phyloP scores from a whole-genome alignment of 2,888 invertebrate genomes.

The Sarcophaga variegata region DNA sequence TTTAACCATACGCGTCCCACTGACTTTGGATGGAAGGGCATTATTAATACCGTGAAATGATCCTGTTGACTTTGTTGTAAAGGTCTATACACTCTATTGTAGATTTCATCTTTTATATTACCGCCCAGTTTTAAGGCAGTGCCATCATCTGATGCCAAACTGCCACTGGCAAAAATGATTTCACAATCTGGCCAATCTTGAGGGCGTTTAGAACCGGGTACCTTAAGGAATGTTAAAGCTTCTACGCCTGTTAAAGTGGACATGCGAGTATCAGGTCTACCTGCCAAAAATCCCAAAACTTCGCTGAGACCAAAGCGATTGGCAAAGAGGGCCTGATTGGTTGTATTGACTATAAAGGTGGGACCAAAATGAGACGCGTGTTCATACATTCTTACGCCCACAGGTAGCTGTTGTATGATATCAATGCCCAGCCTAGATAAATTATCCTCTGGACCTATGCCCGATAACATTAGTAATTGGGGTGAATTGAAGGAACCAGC shows the following conservation, averaged over 20 bases:
- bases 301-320: conserved; percentile 74
- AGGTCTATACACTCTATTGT: conserved; percentile 81
- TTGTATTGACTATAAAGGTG: conserved; percentile 79
- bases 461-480: conserved; percentile 93
- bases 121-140: conserved; percentile 83
- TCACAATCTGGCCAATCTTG: conserved; percentile 86
- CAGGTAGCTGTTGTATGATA: conserved; percentile 85
- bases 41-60: conserved; percentile 85
- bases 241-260: conserved; percentile 84
- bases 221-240: conserved; percentile 85
- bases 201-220: conserved; percentile 79
- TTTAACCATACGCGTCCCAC: conserved; percentile 86
- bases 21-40: conserved; percentile 89
- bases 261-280: conserved; percentile 84
- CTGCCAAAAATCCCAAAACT: conserved; percentile 81
- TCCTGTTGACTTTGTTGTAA: conserved; percentile 82
- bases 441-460: conserved; percentile 83
- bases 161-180: conserved; percentile 85
- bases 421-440: conserved; percentile 83
- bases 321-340: conserved; percentile 72
- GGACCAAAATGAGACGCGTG: conserved; percentile 78
- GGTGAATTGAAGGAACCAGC: conserved; percentile 93
- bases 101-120: conserved; percentile 83
- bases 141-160: conserved; percentile 84
- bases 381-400: conserved; percentile 86